These are phyloP conservation scores for Engraulis encrasicolus DNA, from an alignment of 2,113 vertebrate genomes.

Conservation along the genomic window DNA sequence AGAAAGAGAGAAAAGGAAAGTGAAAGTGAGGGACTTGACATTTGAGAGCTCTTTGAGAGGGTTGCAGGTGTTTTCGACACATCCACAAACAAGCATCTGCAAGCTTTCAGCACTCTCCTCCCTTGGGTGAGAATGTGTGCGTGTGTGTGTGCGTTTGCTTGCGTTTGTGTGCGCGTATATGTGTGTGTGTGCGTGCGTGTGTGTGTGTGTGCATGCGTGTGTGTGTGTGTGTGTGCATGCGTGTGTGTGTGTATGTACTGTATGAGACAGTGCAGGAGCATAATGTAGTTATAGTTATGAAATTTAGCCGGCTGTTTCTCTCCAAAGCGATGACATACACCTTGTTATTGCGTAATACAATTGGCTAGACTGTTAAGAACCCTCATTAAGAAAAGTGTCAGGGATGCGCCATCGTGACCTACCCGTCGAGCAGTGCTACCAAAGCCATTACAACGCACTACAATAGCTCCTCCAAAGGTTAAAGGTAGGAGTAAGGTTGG, in stretches of 20 bases:
- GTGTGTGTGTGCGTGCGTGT: neutral
- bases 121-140: neutral
- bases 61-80: neutral
- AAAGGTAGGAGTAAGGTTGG: too few relatives aligned
- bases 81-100: slow-evolving; percentile 5
- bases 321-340: neutral
- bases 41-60: neutral
- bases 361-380: neutral
- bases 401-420: too few relatives aligned
- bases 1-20: neutral
- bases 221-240: neutral
- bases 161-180: neutral
- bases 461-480: too few relatives aligned
- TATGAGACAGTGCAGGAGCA: too few relatives aligned
- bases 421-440: too few relatives aligned
- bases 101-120: neutral
- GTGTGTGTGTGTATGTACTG: neutral
- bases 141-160: neutral
- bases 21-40: neutral
- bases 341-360: neutral
- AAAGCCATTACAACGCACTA: too few relatives aligned
- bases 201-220: neutral
- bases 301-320: too few relatives aligned
- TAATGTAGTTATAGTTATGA: too few relatives aligned
- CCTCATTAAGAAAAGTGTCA: neutral